These are phyloP conservation scores for Planococcus citri DNA, from an alignment of 1,140 invertebrate genomes.

Conservation along the genomic window DNA sequence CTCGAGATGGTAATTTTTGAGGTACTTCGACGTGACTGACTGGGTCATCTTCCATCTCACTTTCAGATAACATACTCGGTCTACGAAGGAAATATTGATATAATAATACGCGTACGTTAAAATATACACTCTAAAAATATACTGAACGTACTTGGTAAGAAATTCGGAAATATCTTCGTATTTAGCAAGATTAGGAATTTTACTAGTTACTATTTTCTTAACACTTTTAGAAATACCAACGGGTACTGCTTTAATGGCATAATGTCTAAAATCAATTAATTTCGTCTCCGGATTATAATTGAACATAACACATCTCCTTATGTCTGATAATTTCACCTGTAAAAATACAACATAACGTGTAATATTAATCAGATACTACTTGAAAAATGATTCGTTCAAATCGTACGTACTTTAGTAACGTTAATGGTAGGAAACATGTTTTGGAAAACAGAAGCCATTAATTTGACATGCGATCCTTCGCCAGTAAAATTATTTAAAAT, in stretches of 20 bases:
- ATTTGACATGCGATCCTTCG: slow-evolving; percentile 72
- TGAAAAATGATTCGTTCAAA: not conserved
- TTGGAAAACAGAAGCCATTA: slow-evolving; percentile 91
- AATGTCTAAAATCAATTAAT: slow-evolving; percentile 84
- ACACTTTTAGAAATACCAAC: slow-evolving; percentile 82
- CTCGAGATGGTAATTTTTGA: slow-evolving; percentile 64
- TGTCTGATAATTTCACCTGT: slow-evolving; percentile 75
- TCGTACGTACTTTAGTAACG: slow-evolving; percentile 63
- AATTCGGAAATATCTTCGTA: slow-evolving; percentile 86
- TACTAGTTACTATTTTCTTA: slow-evolving; percentile 83
- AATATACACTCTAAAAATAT: not conserved
- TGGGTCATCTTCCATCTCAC: slow-evolving; percentile 81
- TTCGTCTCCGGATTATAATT: slow-evolving; percentile 82
- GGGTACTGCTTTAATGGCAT: slow-evolving; percentile 69
- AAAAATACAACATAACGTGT: slow-evolving; percentile 28
- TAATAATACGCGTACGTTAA: not conserved
- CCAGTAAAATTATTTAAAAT: slow-evolving; percentile 88
- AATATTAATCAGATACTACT: not conserved
- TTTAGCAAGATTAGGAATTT: slow-evolving; percentile 76
- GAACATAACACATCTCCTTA: slow-evolving; percentile 77
- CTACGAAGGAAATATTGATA: slow-evolving; percentile 11
- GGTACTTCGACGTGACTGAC: slow-evolving; percentile 53
- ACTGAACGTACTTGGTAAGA: slow-evolving; percentile 55
- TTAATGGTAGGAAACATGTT: slow-evolving; percentile 98
- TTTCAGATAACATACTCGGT: slow-evolving; percentile 63